Evolutionary conservation across 2,797 vertebrate species (phyloP), one percentile per base, ranked within the genome.

Genomic region (Bradypodion pumilum): DNA sequence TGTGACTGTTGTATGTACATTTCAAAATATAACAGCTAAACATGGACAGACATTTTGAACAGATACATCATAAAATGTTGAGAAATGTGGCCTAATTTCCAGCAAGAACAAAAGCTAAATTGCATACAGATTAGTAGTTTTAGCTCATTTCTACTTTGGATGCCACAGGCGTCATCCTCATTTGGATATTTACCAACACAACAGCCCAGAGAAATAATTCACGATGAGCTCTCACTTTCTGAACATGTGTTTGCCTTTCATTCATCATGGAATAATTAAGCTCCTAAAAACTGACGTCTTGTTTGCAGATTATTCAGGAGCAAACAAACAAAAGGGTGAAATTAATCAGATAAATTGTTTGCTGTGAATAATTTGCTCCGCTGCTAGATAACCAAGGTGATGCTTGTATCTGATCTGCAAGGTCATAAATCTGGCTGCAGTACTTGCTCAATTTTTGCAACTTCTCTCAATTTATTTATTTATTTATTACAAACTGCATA

Each of bases 261-360:
- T 86, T 86, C 65, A 82, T 86, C 81, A 80, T 25, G 25, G 52
- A 84, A 80, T 73, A 76, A 77, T 72, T 80, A 80, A 80, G 73
- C 81, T 76, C 44, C 65, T 84, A 81, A 80, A 72, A 84, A 84
- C 59, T 68, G 66, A 52, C 52, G 19, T 46, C 37, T 68, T 86
- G 75, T 82, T 86, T 86, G 80, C 60, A 84, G 82, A 73, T 75
- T 80, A 77, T 84, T 81, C 66, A 72, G 73, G 78, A 81, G 37
- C 79, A 85, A 83, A 70, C 72, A 75, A 80, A 69, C 76, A 69
- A 76, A 83, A 74, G 70, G 70, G 46, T 42, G 29, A 77, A 78
- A 81, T 81, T 73, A 78, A 82, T 85, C 62, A 74, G 79, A 88
- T 74, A 78, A 63, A 85, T 37, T 42, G 80, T 69, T 74, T 78